A percentile compares a stretch with the other conserved stretches of the same genome.
These are phyloP conservation scores for Dryococelus australis DNA, from an alignment of 2,888 invertebrate species.

Conservation along the genomic window DNA sequence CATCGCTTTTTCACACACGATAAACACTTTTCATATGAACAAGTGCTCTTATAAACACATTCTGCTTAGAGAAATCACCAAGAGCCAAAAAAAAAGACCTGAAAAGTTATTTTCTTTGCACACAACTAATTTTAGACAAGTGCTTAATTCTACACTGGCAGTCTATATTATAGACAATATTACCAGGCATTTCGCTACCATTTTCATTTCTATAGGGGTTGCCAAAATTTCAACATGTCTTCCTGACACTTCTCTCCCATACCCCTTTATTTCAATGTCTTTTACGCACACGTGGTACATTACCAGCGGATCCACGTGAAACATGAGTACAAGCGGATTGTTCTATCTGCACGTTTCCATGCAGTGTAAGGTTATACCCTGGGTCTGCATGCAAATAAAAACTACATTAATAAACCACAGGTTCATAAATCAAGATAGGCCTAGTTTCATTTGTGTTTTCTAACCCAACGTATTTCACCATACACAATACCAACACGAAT, in stretches of 20 bases:
- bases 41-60: neutral
- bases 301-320: conserved; percentile 12
- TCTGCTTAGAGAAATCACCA: too few relatives aligned
- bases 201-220: neutral
- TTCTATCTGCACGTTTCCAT: neutral
- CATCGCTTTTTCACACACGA: neutral
- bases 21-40: neutral
- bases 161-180: too few relatives aligned
- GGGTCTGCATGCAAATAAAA: too few relatives aligned
- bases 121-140: neutral
- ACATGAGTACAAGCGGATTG: neutral
- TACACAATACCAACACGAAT: too few relatives aligned
- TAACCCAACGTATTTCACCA: too few relatives aligned
- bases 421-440: too few relatives aligned
- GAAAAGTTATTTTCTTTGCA: neutral
- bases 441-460: too few relatives aligned
- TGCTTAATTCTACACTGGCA: neutral
- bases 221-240: neutral
- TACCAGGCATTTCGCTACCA: too few relatives aligned
- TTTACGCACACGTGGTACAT: neutral
- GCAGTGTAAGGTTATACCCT: too few relatives aligned
- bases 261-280: neutral
- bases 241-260: neutral
- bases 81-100: neutral
- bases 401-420: too few relatives aligned